Evolutionary conservation across 2,113 vertebrate species (phyloP), one percentile per base, ranked within the genome.

Genomic region (Scortum barcoo): DNA sequence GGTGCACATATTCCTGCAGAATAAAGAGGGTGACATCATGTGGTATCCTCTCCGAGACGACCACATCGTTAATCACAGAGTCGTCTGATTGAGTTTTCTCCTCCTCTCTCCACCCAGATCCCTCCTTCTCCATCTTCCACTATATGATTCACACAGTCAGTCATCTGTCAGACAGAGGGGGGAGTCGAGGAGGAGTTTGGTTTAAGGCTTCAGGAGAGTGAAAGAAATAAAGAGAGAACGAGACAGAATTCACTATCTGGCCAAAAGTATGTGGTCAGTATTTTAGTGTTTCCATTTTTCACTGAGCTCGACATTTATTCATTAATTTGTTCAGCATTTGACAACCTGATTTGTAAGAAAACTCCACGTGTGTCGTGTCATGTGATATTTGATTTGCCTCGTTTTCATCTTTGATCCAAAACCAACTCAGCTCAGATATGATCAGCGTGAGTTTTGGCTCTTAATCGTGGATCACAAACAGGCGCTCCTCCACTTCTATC

Each of bases 1-100:
- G 40, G 28, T 5, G 10, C 20, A 20, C 33, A 38, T 17, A 26
- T 13, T 38, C 44, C 40, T 11, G 8, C 68, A 26, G 20, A 62
- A 26, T 54, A 61, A 40, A 69, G 57, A 71, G 24, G 66, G 12
- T 44, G 77, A 79, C 67, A 44, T 44, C 67, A 71, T 33, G n/a
- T 2, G 24, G 40, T 20, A 5, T 24, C 33, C 38, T 58, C 57
- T 33, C 3, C 44, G 42, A 54, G 33, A 60, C 40, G 22, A 68
- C 53, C 38, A 58, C 63, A 58, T 57, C 30, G 3, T 68, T 42
- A 26, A 78, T 69, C 75, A 78, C 28, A 38, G 13, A n/a, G 22
- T n/a, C 19, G 2, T 66, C 16, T 38, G 51, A 77, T 48, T 51
- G 58, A 63, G 46, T 53, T 38, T 61, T 67, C 26, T 42, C 66